These are phyloP conservation scores for Ecdyonurus torrentis DNA, from an alignment of 2,888 invertebrate genomes.

Conservation along the genomic window DNA sequence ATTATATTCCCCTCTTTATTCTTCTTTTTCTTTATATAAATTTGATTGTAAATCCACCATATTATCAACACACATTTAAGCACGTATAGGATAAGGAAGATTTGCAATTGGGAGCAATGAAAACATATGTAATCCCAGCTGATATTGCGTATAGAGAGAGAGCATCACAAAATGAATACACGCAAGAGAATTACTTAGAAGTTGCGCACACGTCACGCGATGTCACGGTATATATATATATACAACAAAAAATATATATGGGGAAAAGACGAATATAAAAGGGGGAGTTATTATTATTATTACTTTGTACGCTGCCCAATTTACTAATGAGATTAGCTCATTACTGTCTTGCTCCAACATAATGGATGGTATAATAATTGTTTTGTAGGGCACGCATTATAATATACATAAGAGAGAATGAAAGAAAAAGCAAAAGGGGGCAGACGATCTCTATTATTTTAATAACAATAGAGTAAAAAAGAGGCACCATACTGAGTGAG, in stretches of 20 bases:
- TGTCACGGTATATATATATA: background rate
- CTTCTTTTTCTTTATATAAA: background rate
- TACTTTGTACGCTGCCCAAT: background rate
- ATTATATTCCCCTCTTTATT: background rate
- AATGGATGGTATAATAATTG: conserved; percentile 1
- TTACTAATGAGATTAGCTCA: conserved; percentile 4
- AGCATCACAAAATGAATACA: background rate
- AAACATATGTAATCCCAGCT: background rate
- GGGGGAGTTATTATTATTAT: too few relatives aligned
- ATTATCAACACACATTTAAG: too few relatives aligned
- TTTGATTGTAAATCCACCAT: too few relatives aligned
- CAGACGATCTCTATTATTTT: too few relatives aligned
- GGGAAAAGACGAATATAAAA: too few relatives aligned
- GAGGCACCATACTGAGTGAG: too few relatives aligned
- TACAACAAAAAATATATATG: too few relatives aligned
- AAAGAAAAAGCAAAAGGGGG: background rate
- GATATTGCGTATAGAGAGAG: background rate
- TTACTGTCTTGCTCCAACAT: background rate
- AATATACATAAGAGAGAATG: background rate
- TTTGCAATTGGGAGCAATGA: background rate
- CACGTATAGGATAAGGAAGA: conserved; percentile 6
- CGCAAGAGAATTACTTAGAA: background rate
- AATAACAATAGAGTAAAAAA: too few relatives aligned
- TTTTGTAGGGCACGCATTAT: background rate
- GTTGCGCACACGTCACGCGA: background rate